Evolutionary conservation across 2,888 invertebrate species (phyloP).

Genomic region (Ariolimax columbianus): DNA sequence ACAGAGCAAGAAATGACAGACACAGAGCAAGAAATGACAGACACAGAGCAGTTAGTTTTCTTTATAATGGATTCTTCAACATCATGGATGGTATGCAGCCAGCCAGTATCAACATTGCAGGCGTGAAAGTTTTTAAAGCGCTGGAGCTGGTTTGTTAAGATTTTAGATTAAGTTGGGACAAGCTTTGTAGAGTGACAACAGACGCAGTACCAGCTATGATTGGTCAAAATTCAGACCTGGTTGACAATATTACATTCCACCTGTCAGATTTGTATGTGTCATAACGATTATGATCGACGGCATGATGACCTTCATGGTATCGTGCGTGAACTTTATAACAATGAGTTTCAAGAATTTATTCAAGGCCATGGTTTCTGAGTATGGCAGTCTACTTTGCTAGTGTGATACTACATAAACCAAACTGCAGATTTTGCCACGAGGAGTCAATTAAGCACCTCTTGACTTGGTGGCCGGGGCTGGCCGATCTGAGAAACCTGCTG

Average conservation of each 20-base stretch:
- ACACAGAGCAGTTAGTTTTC: background rate
- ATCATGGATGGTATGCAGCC: background rate
- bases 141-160: background rate
- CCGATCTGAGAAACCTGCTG: no score
- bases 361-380: no score
- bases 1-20: background rate
- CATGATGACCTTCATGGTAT: background rate
- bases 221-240: background rate
- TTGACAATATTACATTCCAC: background rate
- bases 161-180: background rate
- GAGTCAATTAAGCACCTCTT: no score
- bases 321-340: background rate
- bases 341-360: no score
- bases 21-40: background rate
- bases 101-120: background rate
- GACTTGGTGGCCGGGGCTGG: no score
- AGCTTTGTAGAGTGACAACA: background rate
- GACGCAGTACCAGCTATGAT: background rate
- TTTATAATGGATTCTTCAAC: background rate
- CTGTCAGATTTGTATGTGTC: background rate
- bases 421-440: no score
- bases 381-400: no score
- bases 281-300: no score
- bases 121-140: background rate
- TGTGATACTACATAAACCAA: no score